phyloP scores from a whole-genome alignment of 2,113 vertebrate genomes.

The Marmota monax region DNA sequence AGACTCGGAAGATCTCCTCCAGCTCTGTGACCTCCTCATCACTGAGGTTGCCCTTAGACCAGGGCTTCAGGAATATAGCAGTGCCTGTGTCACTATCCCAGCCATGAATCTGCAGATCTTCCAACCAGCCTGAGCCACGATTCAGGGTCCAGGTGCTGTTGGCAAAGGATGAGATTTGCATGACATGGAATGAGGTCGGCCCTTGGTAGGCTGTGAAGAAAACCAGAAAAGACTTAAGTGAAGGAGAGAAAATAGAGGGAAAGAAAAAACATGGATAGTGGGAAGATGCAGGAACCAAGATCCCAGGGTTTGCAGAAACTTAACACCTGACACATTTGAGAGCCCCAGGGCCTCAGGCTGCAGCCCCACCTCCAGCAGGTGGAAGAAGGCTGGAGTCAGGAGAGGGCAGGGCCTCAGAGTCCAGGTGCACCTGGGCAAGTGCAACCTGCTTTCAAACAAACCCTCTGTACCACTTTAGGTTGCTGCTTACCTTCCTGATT shows the following conservation, averaged over 20 bases:
- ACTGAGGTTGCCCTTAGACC: constrained; percentile 58
- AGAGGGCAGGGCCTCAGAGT: too few relatives aligned
- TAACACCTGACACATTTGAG: background rate
- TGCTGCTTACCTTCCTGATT: background rate
- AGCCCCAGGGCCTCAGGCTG: too few relatives aligned
- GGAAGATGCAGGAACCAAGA: background rate
- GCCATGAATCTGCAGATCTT: constrained; percentile 42
- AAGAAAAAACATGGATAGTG: too few relatives aligned
- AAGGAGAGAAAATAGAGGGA: too few relatives aligned
- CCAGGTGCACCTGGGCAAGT: background rate
- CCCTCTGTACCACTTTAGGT: too few relatives aligned
- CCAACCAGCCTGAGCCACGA: constrained; percentile 57
- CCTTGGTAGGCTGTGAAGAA: background rate
- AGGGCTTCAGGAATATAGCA: background rate
- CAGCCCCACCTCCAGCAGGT: background rate
- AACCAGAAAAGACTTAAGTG: background rate
- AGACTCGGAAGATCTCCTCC: background rate
- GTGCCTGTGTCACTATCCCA: background rate
- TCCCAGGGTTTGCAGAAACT: background rate
- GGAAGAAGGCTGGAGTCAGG: background rate
- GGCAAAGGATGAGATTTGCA: background rate
- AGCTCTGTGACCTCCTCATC: background rate
- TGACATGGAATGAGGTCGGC: background rate
- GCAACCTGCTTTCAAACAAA: background rate
- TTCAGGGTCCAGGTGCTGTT: background rate